Conservation (phyloP, 2,113 vertebrate species). For the Cyanistes caeruleus region DNA sequence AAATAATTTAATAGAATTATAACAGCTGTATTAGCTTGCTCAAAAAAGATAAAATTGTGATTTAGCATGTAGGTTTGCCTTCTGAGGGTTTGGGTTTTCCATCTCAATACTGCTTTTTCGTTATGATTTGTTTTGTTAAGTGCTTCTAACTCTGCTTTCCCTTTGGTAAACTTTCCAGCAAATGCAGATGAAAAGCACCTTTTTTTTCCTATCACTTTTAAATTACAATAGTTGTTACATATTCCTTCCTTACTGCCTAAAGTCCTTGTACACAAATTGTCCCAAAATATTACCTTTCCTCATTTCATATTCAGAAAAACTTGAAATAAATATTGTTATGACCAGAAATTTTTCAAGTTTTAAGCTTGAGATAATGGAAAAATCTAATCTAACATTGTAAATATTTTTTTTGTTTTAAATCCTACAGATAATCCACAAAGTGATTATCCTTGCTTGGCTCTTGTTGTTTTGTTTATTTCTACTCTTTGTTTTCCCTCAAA, state of each 20-base stretch:
- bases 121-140: neutral
- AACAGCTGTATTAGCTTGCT: neutral
- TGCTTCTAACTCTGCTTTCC: neutral
- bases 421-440: neutral
- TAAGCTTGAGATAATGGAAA: neutral
- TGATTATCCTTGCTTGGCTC: neutral
- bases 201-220: neutral
- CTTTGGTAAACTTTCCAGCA: neutral
- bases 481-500: neutral
- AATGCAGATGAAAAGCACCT: neutral
- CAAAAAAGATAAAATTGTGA: neutral
- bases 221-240: neutral
- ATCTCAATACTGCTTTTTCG: neutral
- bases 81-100: neutral
- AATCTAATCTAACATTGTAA: fast-evolving
- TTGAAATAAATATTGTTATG: neutral
- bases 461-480: neutral
- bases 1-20: neutral
- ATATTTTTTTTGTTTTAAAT: neutral
- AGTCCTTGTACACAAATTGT: neutral
- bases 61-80: neutral
- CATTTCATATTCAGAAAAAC: neutral
- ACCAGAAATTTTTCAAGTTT: neutral
- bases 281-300: neutral
- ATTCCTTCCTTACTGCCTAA: neutral